Conservation (phyloP, 2,888 invertebrate genomes). For the Latheticus oryzae region DNA sequence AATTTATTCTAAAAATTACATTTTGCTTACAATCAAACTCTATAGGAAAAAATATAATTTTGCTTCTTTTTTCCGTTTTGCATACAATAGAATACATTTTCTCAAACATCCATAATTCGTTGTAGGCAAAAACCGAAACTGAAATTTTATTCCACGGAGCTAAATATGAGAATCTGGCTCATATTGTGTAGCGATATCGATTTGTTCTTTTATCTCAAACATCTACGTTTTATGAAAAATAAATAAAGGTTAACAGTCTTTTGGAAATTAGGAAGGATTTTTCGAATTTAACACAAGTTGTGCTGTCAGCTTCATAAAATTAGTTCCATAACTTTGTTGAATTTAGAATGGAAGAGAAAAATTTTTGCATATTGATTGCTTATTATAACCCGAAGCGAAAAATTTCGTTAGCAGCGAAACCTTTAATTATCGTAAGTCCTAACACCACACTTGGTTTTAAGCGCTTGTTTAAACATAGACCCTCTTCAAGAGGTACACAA, state of each 20-base stretch:
- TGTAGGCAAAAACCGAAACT: conserved; percentile 5
- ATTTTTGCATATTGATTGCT: conserved; percentile 29
- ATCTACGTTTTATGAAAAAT: conserved; percentile 10
- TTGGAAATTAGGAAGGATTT: conserved; percentile 8
- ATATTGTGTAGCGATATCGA: conserved; percentile 24
- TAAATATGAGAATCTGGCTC: conserved; percentile 28
- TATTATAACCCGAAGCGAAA: neutral
- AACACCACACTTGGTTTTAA: neutral
- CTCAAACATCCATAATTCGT: conserved; percentile 31
- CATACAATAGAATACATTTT: conserved; percentile 10
- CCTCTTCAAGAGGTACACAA: conserved; percentile 7
- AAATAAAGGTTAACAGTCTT: conserved; percentile 18
- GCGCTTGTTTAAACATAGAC: conserved; percentile 4
- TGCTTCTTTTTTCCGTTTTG: conserved; percentile 4
- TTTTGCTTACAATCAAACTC: conserved; percentile 22
- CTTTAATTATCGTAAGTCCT: conserved; percentile 8
- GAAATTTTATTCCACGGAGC: conserved; percentile 20
- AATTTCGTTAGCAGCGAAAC: neutral
- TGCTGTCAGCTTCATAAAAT: conserved; percentile 12
- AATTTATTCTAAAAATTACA: conserved; percentile 19
- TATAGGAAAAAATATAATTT: conserved; percentile 25
- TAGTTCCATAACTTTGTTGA: conserved; percentile 13
- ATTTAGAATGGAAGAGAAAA: neutral
- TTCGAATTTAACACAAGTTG: conserved; percentile 10
- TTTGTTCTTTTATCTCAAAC: conserved; percentile 10